Percentiles rank a stretch among this genome's conserved stretches.
phyloP scores from a whole-genome alignment of 2,113 vertebrate genomes.

The Parotia lawesii region DNA sequence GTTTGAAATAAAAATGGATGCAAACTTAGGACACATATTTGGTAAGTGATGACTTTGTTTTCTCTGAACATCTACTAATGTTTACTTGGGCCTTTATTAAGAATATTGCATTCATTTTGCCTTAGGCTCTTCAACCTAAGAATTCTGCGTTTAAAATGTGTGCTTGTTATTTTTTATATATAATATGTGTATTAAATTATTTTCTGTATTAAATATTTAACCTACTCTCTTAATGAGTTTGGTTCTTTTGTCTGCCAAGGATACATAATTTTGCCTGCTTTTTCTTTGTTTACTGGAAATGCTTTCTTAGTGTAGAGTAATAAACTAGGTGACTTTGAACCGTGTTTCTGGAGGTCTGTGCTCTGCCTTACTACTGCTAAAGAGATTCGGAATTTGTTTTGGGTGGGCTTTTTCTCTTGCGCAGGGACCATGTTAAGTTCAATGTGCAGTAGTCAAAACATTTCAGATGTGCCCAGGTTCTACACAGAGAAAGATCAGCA shows the following conservation, averaged over 20 bases:
- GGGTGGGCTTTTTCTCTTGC: background rate
- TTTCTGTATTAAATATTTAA: background rate
- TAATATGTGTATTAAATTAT: background rate
- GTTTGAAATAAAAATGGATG: conserved; percentile 87
- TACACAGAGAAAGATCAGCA: background rate
- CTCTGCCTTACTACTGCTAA: background rate
- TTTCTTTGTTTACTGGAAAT: background rate
- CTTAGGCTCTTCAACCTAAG: background rate
- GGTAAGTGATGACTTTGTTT: conserved; percentile 76
- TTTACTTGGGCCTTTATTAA: background rate
- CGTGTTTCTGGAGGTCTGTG: background rate
- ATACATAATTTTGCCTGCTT: background rate
- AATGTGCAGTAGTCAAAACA: background rate
- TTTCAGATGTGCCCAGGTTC: background rate
- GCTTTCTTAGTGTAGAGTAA: background rate
- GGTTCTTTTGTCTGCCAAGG: background rate
- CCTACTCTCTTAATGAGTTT: background rate
- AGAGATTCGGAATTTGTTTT: background rate
- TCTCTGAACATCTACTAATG: background rate
- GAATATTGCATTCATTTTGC: rapidly evolving
- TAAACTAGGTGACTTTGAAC: background rate
- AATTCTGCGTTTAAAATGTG: background rate
- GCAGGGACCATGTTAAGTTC: rapidly evolving
- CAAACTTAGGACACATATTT: conserved; percentile 79
- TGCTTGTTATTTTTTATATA: background rate